Percentiles rank a stretch among this genome's conserved stretches.
phyloP scores from a whole-genome alignment of 2,797 vertebrate species.

The Scleropages formosus region DNA sequence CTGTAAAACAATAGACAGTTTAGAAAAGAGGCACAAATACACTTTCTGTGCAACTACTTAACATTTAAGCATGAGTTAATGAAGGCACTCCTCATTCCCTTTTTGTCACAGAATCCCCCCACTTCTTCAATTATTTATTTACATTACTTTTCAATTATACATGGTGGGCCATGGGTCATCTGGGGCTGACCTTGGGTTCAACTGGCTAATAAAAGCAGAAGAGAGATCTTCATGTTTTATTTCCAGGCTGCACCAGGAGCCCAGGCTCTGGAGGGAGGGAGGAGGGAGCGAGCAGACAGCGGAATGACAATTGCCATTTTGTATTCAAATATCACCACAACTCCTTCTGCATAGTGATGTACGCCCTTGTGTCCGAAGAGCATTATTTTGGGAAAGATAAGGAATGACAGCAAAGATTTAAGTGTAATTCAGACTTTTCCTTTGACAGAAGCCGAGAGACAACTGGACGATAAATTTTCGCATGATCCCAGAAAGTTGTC shows the following conservation, averaged over 20 bases:
- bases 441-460: slow-evolving; percentile 33
- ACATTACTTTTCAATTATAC: slow-evolving; percentile 45
- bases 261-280: slow-evolving; percentile 29
- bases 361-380: slow-evolving; percentile 8
- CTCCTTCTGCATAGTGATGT: slow-evolving; percentile 28
- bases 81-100: slow-evolving; percentile 48
- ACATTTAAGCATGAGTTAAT: slow-evolving; percentile 41
- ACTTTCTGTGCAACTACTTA: slow-evolving; percentile 1
- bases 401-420: slow-evolving; percentile 26
- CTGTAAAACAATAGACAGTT: slow-evolving; percentile 38
- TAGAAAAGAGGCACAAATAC: slow-evolving; percentile 31
- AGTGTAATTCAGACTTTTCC: slow-evolving; percentile 32
- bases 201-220: slow-evolving; percentile 46
- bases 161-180: slow-evolving; percentile 34
- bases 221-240: slow-evolving; percentile 49
- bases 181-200: slow-evolving; percentile 40
- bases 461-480: slow-evolving; percentile 39
- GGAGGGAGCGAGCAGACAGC: slow-evolving; percentile 32
- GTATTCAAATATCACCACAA: slow-evolving; percentile 44
- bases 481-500: not conserved
- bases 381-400: slow-evolving; percentile 24
- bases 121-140: slow-evolving; percentile 57
- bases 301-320: slow-evolving; percentile 52
- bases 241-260: slow-evolving; percentile 44
- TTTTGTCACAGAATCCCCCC: slow-evolving; percentile 31